Conservation (phyloP, 2,797 vertebrate genomes). For the Craterocephalus amniculus region DNA sequence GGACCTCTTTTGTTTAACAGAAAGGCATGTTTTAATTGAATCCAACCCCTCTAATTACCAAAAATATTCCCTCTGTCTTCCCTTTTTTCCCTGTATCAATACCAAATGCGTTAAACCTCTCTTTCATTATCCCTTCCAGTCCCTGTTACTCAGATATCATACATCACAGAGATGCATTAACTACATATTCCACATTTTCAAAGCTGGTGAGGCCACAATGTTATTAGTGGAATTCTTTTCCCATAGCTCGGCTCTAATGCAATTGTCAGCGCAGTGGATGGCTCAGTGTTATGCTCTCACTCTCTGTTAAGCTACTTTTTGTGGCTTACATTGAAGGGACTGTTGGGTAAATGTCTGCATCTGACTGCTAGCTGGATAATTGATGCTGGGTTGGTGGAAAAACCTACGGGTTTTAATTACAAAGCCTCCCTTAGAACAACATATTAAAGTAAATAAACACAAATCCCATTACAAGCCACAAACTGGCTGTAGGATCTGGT, state of each 20-base stretch:
- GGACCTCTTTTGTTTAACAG: not conserved
- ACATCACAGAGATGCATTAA: slow-evolving; percentile 20
- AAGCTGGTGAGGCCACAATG: slow-evolving; percentile 42
- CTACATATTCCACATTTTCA: slow-evolving; percentile 40
- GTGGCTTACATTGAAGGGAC: slow-evolving; percentile 45
- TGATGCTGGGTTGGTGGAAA: slow-evolving; percentile 54
- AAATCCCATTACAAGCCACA: slow-evolving; percentile 53
- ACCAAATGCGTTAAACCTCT: not conserved
- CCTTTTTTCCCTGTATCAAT: slow-evolving; percentile 20
- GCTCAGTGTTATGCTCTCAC: slow-evolving; percentile 35
- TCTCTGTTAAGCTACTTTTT: slow-evolving; percentile 9
- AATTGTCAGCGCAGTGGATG: slow-evolving; percentile 38
- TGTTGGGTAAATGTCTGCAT: slow-evolving; percentile 54
- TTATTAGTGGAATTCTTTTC: slow-evolving; percentile 49
- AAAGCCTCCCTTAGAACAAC: slow-evolving; percentile 48
- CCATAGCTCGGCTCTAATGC: slow-evolving; percentile 47
- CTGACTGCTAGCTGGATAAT: slow-evolving; percentile 54
- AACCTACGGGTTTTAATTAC: slow-evolving; percentile 70
- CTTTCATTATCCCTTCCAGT: slow-evolving; percentile 19
- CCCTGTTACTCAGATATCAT: slow-evolving; percentile 20
- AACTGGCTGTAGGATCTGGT: not conserved
- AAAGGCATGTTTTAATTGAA: slow-evolving; percentile 24
- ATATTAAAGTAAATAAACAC: slow-evolving; percentile 63
- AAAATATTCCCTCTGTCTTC: not conserved
- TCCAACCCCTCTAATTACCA: slow-evolving; percentile 53